Base-by-base conservation (phyloP, 1,140 invertebrate species). In the Cephus cinctus region DNA sequence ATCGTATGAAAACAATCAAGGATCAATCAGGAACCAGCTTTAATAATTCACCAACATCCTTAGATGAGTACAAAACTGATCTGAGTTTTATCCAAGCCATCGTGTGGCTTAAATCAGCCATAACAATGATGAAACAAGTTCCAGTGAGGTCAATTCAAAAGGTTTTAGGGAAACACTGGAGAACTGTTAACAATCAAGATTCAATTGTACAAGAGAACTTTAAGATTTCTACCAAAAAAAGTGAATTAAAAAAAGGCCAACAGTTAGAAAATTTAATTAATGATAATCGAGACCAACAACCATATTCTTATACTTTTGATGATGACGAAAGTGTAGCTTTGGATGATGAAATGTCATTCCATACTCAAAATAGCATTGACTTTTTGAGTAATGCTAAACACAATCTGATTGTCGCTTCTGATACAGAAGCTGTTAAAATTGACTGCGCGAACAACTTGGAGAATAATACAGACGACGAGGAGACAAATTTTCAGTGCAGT, bases 81-180 rank as follows among this genome's bases (percentile, higher is more conserved):
- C 22, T 41, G 15, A 20, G 22, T 20, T 41, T 41, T 19, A 41
- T 41, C 20, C 18, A 41, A 14, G 21, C 5, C 18, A 15, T 41
- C 15, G 20, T 41, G 9, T 41, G 39, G 16, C 21, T 41, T 15
- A 41, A 41, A 15, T 4, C 39, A 5, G 20, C 39, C 6, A 15
- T 22, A n/a, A 12, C 39, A 11, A 41, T 19, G 14, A 14, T 41
- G 39, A 14, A 41, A 14, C 21, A 20, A 41, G 18, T 41, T 18
- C 39, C 21, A 41, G 39, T 12, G 5, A 41, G 14, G 21, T 18
- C 11, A 11, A 18, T 19, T 8, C 5, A 9, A 23, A 41, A 41
- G 16, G 15, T 9, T 41, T 41, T 15, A 41, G n/a, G 14, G 20
- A 23, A 18, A n/a, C 4, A 20, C 22, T n/a, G 18, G 18, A 0